Percentiles rank a stretch among this genome's conserved stretches.
phyloP scores from a whole-genome alignment of 2,113 vertebrate species.

The Actinemys pallida region DNA sequence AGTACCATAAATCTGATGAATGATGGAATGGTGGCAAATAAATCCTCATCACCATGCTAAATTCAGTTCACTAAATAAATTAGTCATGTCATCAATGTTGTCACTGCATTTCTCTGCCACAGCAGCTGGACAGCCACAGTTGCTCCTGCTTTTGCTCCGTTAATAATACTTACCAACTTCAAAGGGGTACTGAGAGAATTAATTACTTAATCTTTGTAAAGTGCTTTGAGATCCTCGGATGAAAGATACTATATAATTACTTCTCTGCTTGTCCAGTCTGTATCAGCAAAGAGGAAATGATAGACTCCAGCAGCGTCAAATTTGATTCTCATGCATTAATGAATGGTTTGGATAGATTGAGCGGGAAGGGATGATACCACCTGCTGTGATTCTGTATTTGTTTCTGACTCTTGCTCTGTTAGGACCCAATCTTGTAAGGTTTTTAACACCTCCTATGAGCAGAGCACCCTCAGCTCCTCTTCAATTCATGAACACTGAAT shows the following conservation, averaged over 20 bases:
- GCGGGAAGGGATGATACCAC: background rate
- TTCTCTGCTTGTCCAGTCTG: conserved; percentile 5
- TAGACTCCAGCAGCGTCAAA: background rate
- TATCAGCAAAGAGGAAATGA: background rate
- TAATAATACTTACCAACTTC: conserved; percentile 59
- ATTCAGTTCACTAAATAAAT: conserved; percentile 74
- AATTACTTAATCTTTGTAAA: conserved; percentile 62
- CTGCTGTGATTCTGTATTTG: conserved; percentile 2
- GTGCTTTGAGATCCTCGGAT: conserved; percentile 54
- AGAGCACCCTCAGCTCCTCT: background rate
- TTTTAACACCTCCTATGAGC: background rate
- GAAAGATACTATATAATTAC: conserved; percentile 53
- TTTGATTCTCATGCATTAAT: conserved; percentile 1
- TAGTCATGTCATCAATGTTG: conserved; percentile 50
- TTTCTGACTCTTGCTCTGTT: background rate
- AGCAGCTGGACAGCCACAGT: background rate
- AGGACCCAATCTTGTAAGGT: background rate
- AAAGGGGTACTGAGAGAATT: conserved; percentile 47
- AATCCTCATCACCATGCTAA: conserved; percentile 78
- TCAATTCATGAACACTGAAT: background rate
- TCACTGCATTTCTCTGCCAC: conserved; percentile 64
- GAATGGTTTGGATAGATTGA: background rate
- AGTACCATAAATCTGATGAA: conserved; percentile 70
- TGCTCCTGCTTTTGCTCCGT: conserved; percentile 21
- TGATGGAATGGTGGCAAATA: conserved; percentile 71